Evolutionary conservation across 2,113 vertebrate species (phyloP).

Genomic region (Dasypus novemcinctus): DNA sequence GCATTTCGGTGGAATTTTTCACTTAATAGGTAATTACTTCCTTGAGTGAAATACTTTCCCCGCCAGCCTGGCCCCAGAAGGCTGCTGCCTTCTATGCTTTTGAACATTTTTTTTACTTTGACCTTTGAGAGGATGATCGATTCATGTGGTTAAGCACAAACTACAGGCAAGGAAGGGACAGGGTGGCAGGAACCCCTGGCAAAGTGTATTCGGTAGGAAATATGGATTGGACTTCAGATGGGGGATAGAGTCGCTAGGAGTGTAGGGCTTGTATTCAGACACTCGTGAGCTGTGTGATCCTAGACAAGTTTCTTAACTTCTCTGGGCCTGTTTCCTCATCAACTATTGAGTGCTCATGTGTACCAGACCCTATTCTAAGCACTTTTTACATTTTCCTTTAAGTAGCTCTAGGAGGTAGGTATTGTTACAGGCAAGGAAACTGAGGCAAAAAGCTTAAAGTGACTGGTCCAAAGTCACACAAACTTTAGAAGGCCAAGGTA

Average conservation of each 20-base stretch:
- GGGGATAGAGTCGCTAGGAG: accelerated
- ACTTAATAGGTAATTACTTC: constrained; percentile 81
- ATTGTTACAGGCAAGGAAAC: background rate
- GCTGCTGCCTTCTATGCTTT: constrained; percentile 54
- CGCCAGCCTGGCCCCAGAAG: constrained; percentile 73
- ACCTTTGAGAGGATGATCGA: background rate
- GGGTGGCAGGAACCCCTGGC: background rate
- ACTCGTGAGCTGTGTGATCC: background rate
- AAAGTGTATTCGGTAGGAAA: background rate
- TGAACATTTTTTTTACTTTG: background rate
- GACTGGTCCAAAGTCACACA: background rate
- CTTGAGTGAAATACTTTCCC: constrained; percentile 77
- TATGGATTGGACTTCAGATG: too few relatives aligned
- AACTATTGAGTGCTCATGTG: accelerated
- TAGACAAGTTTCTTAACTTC: background rate
- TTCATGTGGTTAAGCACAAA: background rate
- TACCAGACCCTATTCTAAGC: background rate
- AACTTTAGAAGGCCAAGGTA: background rate
- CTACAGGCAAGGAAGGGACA: background rate
- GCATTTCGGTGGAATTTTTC: constrained; percentile 78
- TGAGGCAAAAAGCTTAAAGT: background rate
- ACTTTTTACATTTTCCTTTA: background rate
- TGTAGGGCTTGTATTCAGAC: background rate
- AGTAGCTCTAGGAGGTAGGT: accelerated
- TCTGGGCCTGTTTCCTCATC: background rate